These are phyloP conservation scores for Anolis apletophallus DNA, from an alignment of 2,797 vertebrate genomes.

Conservation along the genomic window DNA sequence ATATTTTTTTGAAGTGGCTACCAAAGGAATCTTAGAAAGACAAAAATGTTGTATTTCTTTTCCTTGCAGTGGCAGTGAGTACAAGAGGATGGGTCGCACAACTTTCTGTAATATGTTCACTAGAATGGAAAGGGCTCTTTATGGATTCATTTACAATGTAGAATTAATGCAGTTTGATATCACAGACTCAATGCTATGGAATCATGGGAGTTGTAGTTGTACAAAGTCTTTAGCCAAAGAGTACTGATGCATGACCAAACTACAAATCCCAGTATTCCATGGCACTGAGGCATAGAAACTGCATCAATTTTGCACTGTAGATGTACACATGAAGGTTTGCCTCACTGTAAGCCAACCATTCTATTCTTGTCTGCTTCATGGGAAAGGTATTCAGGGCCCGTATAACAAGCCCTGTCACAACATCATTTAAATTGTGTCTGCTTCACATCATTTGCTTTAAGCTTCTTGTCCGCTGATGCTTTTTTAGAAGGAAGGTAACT, in stretches of 20 bases:
- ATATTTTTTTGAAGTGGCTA: background rate
- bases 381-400: background rate
- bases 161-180: too few species aligned
- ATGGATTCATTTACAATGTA: background rate
- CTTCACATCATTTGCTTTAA: constrained; percentile 65
- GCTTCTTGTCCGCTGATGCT: constrained; percentile 66
- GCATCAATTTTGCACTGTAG: background rate
- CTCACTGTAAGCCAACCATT: background rate
- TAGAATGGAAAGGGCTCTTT: background rate
- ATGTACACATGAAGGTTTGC: background rate
- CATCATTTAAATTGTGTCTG: constrained; percentile 61
- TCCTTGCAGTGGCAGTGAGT: background rate
- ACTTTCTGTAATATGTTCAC: background rate
- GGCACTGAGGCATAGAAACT: too few species aligned
- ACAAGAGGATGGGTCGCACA: too few species aligned
- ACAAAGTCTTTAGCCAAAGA: too few species aligned
- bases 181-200: too few species aligned
- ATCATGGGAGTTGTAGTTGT: too few species aligned
- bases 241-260: too few species aligned
- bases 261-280: too few species aligned
- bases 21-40: background rate
- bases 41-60: background rate
- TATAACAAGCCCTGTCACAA: background rate
- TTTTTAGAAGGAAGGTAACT: constrained; percentile 47
- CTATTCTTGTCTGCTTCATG: background rate